Evolutionary conservation across 1,140 invertebrate species (phyloP), one percentile per base, ranked within the genome.

Genomic region (Musca domestica): DNA sequence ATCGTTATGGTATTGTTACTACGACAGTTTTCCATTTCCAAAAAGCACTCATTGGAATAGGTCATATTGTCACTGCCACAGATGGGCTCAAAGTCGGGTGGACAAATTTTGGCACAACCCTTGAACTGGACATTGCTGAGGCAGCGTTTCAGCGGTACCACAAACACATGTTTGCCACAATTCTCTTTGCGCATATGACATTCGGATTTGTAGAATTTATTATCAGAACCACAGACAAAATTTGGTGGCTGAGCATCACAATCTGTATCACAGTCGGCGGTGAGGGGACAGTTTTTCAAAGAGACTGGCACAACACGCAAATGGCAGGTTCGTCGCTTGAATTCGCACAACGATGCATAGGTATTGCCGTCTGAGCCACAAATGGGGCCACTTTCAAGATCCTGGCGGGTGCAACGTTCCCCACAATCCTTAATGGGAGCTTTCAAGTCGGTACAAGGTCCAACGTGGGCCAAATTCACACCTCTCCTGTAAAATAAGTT

Each of bases 181-280:
- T 95, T 95, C 79, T 92, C 89, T 76, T 90, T 88, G 79, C 91
- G 91, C 94, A 98, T 96, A 78, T 95, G 91, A 77, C 96, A 98
- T 80, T 94, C 91, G 80, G 93, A 96, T 72, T 90, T 88, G 84
- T 98, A 98, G 72, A 96, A 91, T 76, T 92, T 90, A 76, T 93
- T 93, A 80, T 98, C 94, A 6, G 92, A 95, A 23, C 93, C 95
- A 81, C 95, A 98, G 51, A 97, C 93, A 73, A 93, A 94, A 69
- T 89, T 87, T 61, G 88, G 86, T 14, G 90, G 88, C 22, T 90
- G 89, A 0, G 81, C 74, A 72, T 81, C 80, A 75, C 91, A 92
- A 72, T 89, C 87, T 51, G 89, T 85, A 73, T 94, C 90, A 83
- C 93, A 95, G 12, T 89, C 86, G 0, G 91, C 91, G 1, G 93